Evolutionary conservation across 2,888 invertebrate genomes (phyloP).

Genomic region (Hirtodrosophila cameraria): DNA sequence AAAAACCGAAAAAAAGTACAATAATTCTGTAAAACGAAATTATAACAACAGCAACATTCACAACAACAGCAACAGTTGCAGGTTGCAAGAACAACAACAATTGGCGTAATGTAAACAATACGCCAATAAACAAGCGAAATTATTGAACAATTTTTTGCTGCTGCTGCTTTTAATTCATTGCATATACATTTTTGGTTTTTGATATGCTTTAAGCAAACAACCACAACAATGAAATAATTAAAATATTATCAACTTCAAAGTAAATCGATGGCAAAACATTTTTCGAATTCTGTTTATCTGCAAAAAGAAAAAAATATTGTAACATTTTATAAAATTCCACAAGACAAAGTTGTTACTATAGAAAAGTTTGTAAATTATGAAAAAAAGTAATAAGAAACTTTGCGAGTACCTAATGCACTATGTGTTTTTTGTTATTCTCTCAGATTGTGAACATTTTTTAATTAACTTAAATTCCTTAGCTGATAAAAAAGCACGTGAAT

Average conservation of each 20-base stretch:
- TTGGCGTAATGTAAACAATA: slow-evolving; percentile 18
- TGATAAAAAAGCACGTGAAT: no score
- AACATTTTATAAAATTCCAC: no score
- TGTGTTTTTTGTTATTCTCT: no score
- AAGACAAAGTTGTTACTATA: no score
- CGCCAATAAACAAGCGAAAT: slow-evolving; percentile 18
- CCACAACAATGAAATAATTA: slow-evolving; percentile 9
- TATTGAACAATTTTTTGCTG: slow-evolving; percentile 1
- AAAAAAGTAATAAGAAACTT: no score
- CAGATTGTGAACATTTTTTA: no score
- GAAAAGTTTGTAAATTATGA: no score
- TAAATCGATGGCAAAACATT: slow-evolving; percentile 3
- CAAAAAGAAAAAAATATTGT: no score
- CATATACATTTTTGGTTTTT: no score
- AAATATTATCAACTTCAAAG: slow-evolving; percentile 34
- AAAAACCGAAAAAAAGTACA: no score
- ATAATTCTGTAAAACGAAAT: slow-evolving; percentile 15
- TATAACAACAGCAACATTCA: slow-evolving; percentile 10
- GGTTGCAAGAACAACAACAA: slow-evolving; percentile 10
- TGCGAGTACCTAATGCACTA: no score
- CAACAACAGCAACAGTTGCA: slow-evolving; percentile 6
- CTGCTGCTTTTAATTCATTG: neutral
- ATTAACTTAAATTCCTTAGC: no score
- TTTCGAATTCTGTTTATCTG: neutral
- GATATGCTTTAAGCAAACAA: neutral